These are phyloP conservation scores for Lasioglossum pauxillum DNA, from an alignment of 2,888 invertebrate species.

Conservation along the genomic window DNA sequence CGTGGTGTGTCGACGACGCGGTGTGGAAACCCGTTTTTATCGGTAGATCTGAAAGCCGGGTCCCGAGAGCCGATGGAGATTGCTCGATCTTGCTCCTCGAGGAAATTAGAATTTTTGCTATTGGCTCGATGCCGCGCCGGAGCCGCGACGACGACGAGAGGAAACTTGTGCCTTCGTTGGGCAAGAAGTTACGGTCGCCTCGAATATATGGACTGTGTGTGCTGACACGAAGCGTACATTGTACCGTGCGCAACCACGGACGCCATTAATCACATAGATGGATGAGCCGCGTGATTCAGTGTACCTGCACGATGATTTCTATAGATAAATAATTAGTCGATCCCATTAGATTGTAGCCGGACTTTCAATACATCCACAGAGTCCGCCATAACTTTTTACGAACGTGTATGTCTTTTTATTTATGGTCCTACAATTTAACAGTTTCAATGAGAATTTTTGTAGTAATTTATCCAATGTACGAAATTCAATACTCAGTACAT, in stretches of 20 bases:
- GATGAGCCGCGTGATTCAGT: conserved; percentile 1
- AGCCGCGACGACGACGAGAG: background rate
- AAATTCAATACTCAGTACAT: background rate
- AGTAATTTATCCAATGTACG: background rate
- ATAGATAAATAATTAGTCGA: conserved; percentile 2
- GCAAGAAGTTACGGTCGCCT: conserved; percentile 16
- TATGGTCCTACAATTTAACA: background rate
- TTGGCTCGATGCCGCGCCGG: background rate
- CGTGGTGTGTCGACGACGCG: conserved; percentile 19
- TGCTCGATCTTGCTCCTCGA: conserved; percentile 19
- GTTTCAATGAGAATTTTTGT: background rate
- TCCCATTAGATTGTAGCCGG: background rate
- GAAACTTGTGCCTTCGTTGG: conserved; percentile 14
- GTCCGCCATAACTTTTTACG: background rate
- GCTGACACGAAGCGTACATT: conserved; percentile 12
- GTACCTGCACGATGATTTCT: background rate
- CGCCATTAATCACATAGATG: conserved; percentile 3
- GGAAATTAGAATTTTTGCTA: conserved; percentile 22
- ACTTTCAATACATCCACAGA: background rate
- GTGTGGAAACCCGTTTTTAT: conserved; percentile 53
- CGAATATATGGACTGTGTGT: conserved; percentile 12
- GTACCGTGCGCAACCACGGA: background rate
- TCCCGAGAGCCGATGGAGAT: conserved; percentile 5
- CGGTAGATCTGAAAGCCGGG: conserved; percentile 52
- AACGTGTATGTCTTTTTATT: background rate